Percentiles rank a stretch among this genome's conserved stretches.
phyloP scores from a whole-genome alignment of 2,797 vertebrate species.

The Oreochromis grahami region DNA sequence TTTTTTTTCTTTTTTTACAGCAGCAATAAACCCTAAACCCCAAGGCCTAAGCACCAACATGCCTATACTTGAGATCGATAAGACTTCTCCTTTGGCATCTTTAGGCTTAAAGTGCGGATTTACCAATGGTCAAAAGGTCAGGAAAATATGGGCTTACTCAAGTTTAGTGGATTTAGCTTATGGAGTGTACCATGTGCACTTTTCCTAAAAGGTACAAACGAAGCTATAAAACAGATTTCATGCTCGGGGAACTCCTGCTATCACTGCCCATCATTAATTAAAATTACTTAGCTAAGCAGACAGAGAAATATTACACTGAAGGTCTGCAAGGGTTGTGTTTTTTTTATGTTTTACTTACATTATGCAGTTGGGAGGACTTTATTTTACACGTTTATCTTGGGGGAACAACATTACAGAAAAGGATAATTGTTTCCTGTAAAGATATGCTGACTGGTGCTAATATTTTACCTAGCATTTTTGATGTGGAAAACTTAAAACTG shows the following conservation, averaged over 20 bases:
- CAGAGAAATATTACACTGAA: background rate
- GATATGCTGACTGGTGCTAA: background rate
- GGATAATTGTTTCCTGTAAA: background rate
- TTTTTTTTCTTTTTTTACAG: background rate
- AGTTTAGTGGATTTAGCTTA: slow-evolving; percentile 11
- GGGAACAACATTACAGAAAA: background rate
- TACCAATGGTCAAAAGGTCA: slow-evolving; percentile 30
- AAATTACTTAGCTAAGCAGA: background rate
- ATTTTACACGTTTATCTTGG: background rate
- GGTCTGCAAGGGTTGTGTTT: background rate
- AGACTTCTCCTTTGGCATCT: slow-evolving; percentile 3
- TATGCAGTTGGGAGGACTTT: background rate
- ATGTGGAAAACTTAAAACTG: background rate
- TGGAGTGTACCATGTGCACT: background rate
- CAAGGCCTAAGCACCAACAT: background rate
- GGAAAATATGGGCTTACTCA: background rate
- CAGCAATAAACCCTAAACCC: slow-evolving; percentile 26
- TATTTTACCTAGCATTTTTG: background rate
- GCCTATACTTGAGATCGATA: slow-evolving; percentile 27
- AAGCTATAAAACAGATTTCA: background rate
- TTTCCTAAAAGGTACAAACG: background rate
- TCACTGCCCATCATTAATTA: background rate
- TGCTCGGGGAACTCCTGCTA: background rate
- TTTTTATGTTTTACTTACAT: background rate
- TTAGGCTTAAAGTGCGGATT: background rate